Conservation (phyloP, 2,797 vertebrate genomes). For the Sebastes steindachneri region DNA sequence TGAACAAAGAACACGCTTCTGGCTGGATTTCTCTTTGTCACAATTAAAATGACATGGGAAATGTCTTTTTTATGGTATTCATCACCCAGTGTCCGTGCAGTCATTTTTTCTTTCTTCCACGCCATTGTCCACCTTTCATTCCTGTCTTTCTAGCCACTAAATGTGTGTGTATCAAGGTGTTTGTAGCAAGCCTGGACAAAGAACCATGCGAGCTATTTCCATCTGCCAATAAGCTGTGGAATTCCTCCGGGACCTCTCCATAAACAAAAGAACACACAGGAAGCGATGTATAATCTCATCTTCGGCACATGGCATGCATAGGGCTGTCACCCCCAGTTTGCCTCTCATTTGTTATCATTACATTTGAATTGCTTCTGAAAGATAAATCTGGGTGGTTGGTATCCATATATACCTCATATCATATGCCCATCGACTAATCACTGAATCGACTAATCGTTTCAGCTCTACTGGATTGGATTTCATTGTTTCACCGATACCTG, state of each 20-base stretch:
- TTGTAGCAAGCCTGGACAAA: constrained; percentile 31
- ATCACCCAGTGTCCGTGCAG: not conserved
- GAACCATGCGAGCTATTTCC: constrained; percentile 25
- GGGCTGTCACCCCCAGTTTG: not conserved
- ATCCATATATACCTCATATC: too few relatives aligned
- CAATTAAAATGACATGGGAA: constrained; percentile 1
- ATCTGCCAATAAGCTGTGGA: constrained; percentile 27
- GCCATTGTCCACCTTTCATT: not conserved
- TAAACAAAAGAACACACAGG: constrained; percentile 28
- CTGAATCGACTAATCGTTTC: not conserved
- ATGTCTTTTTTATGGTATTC: constrained; percentile 23
- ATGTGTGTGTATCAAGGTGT: not conserved
- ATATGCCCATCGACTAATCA: not conserved
- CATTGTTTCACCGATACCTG: not conserved
- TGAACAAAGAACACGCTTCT: constrained; percentile 21
- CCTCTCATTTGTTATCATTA: not conserved
- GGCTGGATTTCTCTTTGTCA: constrained; percentile 33
- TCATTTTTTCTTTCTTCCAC: not conserved
- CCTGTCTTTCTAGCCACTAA: not conserved
- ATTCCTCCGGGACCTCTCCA: constrained; percentile 25
- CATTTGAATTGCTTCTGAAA: not conserved
- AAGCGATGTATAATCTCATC: constrained; percentile 1
- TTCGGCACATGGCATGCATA: not conserved
- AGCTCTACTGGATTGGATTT: not conserved
- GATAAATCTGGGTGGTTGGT: not conserved